Conservation (phyloP, 2,113 vertebrate species). For the Trinectes maculatus region DNA sequence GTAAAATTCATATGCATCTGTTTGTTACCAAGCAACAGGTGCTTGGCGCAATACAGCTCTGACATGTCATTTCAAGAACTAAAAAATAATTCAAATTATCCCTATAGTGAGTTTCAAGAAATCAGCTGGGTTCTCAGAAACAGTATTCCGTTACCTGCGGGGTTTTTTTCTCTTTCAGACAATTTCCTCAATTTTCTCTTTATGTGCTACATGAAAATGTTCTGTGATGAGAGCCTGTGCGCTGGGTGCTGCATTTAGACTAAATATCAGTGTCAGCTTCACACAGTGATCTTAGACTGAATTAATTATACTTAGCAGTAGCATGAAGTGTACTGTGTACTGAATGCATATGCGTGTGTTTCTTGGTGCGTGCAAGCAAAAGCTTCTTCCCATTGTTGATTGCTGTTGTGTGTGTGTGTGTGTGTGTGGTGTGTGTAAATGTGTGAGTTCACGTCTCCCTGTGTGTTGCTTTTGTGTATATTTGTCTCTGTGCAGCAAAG, state of each 20-base stretch:
- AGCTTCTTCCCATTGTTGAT: not conserved
- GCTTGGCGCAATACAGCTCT: constrained; percentile 29
- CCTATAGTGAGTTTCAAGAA: constrained; percentile 15
- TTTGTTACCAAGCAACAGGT: constrained; percentile 73
- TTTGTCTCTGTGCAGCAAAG: constrained; percentile 47
- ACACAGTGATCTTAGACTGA: constrained; percentile 40
- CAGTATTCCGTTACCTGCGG: not conserved
- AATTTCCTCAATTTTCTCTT: constrained; percentile 10
- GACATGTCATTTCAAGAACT: constrained; percentile 34
- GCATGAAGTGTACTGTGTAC: constrained; percentile 9
- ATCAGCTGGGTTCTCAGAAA: constrained; percentile 1
- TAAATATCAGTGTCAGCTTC: constrained; percentile 46
- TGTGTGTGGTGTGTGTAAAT: not conserved
- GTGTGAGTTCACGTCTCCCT: constrained; percentile 5
- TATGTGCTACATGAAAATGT: constrained; percentile 19
- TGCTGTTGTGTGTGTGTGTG: constrained; percentile 14
- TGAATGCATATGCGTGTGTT: not conserved
- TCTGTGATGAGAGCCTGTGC: constrained; percentile 16
- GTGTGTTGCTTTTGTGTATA: not conserved
- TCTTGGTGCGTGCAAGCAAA: constrained; percentile 4
- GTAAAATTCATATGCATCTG: constrained; percentile 51
- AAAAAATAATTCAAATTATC: constrained; percentile 25
- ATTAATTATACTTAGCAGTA: constrained; percentile 53
- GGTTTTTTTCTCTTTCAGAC: not conserved
- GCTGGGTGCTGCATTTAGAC: constrained; percentile 39